Evolutionary conservation across 2,888 invertebrate species (phyloP).

Genomic region (Aspidapion aeneum): DNA sequence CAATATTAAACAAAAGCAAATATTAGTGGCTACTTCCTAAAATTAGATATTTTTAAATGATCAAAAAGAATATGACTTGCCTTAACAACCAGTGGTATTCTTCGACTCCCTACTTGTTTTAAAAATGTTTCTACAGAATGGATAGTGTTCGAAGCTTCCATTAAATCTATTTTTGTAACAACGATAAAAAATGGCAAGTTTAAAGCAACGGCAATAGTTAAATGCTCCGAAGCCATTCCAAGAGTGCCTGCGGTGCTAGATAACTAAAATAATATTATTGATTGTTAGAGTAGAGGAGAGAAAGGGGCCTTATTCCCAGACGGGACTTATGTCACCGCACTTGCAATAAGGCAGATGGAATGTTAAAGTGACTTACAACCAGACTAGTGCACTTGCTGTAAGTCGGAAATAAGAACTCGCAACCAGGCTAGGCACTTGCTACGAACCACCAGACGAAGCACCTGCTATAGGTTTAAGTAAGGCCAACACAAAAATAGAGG

Average conservation of each 20-base stretch:
- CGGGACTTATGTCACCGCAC: neutral
- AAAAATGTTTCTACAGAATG: constrained; percentile 59
- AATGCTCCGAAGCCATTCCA: constrained; percentile 86
- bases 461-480: too few species aligned
- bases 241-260: constrained; percentile 78
- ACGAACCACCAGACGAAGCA: too few species aligned
- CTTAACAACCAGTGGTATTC: constrained; percentile 62
- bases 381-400: too few species aligned
- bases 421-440: too few species aligned
- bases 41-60: too few species aligned
- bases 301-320: neutral
- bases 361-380: neutral
- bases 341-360: too few species aligned
- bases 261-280: constrained; percentile 55
- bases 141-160: constrained; percentile 55
- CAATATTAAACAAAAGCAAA: too few species aligned
- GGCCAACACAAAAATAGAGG: too few species aligned
- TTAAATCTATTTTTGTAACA: constrained; percentile 89
- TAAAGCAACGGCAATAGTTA: constrained; percentile 76
- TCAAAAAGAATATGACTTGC: too few species aligned
- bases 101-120: constrained; percentile 61
- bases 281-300: neutral
- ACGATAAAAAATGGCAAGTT: constrained; percentile 91
- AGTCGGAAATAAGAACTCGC: too few species aligned
- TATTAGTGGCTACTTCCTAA: too few species aligned